Percentiles rank a stretch among this genome's conserved stretches.
These are phyloP conservation scores for Trachemys scripta DNA, from an alignment of 2,113 vertebrate species.

Conservation along the genomic window DNA sequence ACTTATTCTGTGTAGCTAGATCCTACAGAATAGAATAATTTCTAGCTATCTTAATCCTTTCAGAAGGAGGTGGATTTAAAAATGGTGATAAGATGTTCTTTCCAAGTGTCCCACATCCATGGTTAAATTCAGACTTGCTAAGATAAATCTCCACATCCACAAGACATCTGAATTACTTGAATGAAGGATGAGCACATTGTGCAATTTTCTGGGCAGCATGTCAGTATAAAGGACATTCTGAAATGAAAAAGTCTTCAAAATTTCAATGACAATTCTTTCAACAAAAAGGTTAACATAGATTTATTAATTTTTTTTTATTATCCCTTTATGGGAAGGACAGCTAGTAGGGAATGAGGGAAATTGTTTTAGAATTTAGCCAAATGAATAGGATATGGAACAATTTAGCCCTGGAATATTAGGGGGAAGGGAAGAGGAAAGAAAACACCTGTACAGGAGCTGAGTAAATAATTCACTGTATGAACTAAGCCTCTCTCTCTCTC, in stretches of 20 bases:
- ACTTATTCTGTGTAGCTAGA: not conserved
- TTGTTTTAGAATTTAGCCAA: not conserved
- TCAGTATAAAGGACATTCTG: fast-evolving
- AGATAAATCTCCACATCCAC: not conserved
- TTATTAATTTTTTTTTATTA: not conserved
- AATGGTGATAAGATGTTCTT: not conserved
- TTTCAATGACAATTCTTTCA: not conserved
- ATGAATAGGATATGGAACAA: not conserved
- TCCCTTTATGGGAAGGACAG: not conserved
- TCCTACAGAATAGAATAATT: not conserved
- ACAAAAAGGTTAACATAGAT: not conserved
- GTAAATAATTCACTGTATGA: not conserved
- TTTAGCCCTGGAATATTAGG: not conserved
- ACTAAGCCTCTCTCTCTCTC: not conserved
- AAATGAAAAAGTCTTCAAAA: not conserved
- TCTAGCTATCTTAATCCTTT: not conserved
- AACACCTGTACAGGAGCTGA: not conserved
- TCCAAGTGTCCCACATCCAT: not conserved
- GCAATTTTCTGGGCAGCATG: not conserved
- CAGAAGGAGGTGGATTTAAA: not conserved
- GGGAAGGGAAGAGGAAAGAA: not conserved
- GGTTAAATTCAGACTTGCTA: not conserved
- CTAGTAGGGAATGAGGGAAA: not conserved
- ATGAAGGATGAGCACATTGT: not conserved
- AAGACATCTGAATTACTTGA: not conserved